These are phyloP conservation scores for Catamblyrhynchus diadema DNA, from an alignment of 2,797 vertebrate species.

Conservation along the genomic window DNA sequence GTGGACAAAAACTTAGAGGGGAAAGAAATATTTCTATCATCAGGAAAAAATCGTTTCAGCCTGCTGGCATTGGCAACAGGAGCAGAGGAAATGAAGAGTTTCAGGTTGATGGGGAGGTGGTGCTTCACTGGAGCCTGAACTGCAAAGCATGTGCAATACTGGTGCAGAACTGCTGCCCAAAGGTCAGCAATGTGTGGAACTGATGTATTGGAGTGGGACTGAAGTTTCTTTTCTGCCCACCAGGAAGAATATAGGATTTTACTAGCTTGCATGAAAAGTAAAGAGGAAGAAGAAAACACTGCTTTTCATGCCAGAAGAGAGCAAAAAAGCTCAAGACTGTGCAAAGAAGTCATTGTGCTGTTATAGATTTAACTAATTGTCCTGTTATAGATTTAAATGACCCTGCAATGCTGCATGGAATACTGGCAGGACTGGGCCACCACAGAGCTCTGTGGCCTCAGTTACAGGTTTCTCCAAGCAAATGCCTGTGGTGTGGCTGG, in stretches of 20 bases:
- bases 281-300: neutral
- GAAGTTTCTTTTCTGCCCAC: neutral
- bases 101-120: neutral
- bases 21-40: neutral
- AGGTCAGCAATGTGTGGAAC: neutral
- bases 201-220: neutral
- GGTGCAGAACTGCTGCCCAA: neutral
- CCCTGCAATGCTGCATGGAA: fast-evolving
- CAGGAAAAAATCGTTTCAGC: neutral
- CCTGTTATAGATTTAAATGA: neutral
- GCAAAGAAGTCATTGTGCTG: neutral
- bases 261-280: neutral
- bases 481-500: neutral
- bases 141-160: neutral
- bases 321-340: neutral
- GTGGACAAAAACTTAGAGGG: slow-evolving; percentile 1
- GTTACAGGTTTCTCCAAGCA: neutral
- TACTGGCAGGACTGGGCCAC: neutral
- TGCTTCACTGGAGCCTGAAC: neutral
- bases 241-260: neutral
- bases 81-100: neutral
- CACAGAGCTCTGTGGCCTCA: neutral
- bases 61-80: neutral
- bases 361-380: neutral
- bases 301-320: neutral